These are phyloP conservation scores for Bellardia bayeri DNA, from an alignment of 2,888 invertebrate species.

Conservation along the genomic window DNA sequence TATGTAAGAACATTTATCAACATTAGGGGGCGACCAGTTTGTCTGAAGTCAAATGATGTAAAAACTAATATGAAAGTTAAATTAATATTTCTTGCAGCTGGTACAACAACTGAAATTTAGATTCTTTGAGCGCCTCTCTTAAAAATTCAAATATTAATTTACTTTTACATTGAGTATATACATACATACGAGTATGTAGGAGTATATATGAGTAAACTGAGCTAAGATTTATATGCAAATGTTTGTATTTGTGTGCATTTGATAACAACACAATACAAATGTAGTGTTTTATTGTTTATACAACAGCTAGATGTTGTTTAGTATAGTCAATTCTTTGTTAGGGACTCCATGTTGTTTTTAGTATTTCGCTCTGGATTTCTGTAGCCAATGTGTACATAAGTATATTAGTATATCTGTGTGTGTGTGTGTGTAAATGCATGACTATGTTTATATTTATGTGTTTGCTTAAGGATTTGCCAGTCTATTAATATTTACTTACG, in stretches of 20 bases:
- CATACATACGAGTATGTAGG: too few species aligned
- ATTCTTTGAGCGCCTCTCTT: not conserved
- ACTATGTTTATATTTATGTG: not conserved
- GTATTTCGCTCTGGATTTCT: not conserved
- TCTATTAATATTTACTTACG: conserved; percentile 52
- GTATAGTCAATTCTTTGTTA: not conserved
- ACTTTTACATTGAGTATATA: too few species aligned
- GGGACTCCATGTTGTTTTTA: not conserved
- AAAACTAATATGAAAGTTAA: too few species aligned
- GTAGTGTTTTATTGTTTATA: conserved; percentile 1
- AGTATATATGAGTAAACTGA: not conserved
- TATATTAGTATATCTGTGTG: not conserved
- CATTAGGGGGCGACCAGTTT: too few species aligned
- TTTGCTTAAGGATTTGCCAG: conserved; percentile 19
- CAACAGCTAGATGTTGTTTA: not conserved
- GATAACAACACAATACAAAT: conserved; percentile 9
- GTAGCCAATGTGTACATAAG: not conserved
- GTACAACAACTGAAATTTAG: too few species aligned
- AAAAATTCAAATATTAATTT: not conserved
- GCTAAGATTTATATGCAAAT: not conserved
- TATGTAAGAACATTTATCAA: too few species aligned
- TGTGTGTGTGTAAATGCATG: not conserved
- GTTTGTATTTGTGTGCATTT: not conserved
- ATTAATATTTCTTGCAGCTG: too few species aligned
- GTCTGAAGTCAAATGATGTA: too few species aligned